These are phyloP conservation scores for Macrobrachium rosenbergii DNA, from an alignment of 1,140 invertebrate genomes.

Conservation along the genomic window DNA sequence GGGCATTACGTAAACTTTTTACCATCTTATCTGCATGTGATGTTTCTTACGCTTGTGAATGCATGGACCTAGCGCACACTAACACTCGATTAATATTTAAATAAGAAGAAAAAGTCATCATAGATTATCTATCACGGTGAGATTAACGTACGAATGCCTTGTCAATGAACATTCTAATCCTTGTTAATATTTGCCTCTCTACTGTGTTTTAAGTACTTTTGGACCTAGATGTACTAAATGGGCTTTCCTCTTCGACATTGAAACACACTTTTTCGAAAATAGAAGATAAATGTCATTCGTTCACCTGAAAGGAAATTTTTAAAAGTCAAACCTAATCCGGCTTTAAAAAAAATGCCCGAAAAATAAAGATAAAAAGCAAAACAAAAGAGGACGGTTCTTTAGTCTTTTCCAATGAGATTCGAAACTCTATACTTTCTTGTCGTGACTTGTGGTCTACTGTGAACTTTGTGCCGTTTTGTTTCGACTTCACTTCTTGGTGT, in stretches of 20 bases:
- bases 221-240: slow-evolving; percentile 39
- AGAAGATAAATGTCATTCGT: neutral
- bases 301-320: neutral
- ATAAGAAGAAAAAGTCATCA: slow-evolving; percentile 4
- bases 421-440: slow-evolving; percentile 47
- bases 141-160: slow-evolving; percentile 46
- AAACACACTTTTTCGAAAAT: neutral
- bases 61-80: slow-evolving; percentile 54
- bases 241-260: slow-evolving; percentile 4
- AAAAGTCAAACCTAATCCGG: neutral
- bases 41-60: slow-evolving; percentile 53
- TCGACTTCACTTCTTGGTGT: slow-evolving; percentile 55
- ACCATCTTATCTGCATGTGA: slow-evolving; percentile 54
- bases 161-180: slow-evolving; percentile 48
- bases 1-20: slow-evolving; percentile 37
- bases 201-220: slow-evolving; percentile 43
- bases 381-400: slow-evolving; percentile 32
- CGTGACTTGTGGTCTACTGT: slow-evolving; percentile 56
- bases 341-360: slow-evolving; percentile 5
- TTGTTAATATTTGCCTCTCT: slow-evolving; percentile 47
- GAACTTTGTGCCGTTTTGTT: slow-evolving; percentile 59
- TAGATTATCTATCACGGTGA: slow-evolving; percentile 12
- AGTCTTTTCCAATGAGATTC: slow-evolving; percentile 44
- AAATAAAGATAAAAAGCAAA: too few species aligned
- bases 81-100: slow-evolving; percentile 27